Conservation (phyloP, 2,113 vertebrate genomes). For the Lagopus muta region DNA sequence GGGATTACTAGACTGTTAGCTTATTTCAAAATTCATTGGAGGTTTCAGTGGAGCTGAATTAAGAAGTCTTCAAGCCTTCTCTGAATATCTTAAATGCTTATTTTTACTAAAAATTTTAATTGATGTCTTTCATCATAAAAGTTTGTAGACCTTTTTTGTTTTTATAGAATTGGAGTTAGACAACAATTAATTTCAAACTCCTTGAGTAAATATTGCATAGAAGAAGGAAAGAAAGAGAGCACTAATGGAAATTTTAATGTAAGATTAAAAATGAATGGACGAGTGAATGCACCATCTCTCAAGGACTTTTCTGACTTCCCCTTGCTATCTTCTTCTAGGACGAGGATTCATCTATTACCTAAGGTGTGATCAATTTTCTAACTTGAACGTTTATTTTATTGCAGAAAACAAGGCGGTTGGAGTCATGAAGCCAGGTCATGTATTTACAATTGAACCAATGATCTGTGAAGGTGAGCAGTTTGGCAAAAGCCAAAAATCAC, state of each 20-base stretch:
- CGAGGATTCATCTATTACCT: neutral
- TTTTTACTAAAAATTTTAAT: neutral
- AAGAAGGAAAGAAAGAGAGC: neutral
- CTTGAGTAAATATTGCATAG: neutral
- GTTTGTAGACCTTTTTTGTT: neutral
- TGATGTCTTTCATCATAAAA: neutral
- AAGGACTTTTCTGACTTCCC: neutral
- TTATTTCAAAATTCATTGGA: neutral
- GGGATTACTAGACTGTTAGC: neutral
- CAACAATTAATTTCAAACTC: neutral
- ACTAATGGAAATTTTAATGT: neutral
- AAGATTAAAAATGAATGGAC: neutral
- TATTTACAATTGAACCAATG: constrained; percentile 99
- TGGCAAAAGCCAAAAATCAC: neutral
- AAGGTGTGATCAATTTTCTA: neutral
- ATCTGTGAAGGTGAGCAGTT: constrained; percentile 94
- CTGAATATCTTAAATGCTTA: neutral
- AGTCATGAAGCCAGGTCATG: constrained; percentile 97
- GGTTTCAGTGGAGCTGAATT: neutral
- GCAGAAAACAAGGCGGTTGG: constrained; percentile 99
- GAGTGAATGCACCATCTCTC: neutral
- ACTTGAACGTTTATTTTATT: constrained; percentile 54
- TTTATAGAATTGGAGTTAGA: neutral
- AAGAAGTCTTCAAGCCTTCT: neutral
- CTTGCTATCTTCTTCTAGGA: neutral